Base-by-base conservation (phyloP, 1,140 invertebrate species). In the Drosophila dunni region DNA sequence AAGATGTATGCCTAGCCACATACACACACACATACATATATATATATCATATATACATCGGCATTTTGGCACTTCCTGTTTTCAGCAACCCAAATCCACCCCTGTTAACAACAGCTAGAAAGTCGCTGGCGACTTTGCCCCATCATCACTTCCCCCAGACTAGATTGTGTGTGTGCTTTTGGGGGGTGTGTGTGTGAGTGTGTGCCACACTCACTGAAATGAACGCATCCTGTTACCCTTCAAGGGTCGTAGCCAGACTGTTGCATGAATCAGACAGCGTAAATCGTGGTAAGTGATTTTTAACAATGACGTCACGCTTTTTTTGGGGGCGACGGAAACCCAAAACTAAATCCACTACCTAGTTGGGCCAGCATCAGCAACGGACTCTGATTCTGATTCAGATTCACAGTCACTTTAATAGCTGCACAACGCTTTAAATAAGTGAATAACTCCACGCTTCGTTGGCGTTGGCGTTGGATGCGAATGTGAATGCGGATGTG, bases 221-320 rank as follows among this genome's bases (percentile, higher is more conserved):
- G 34, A 67, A 66, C 70, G 80, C 78, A 83, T 83, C 76, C 80
- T 82, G 63, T 50, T 58, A 40, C 50, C 54, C 56, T 7, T 73
- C 60, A 64, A 69, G 65, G 72, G 74, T 77, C 72, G 74, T 40
- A 65, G 62, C 54, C 77, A 73, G 84, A 81, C 85, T 90, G 85
- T 90, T 89, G 84, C 84, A 84, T 89, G 84, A 89, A 89, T 89
- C 84, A 89, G 85, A 84, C 79, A 88, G 84, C 71, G 68, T 72
- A 71, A 90, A 79, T 85, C 84, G 85, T 89, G 78, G 85, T 89
- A 89, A 89, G 84, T 89, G 84, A 89, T 89, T 90, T 89, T 89
- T 89, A 90, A 75, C 79, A 88, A 64, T 89, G 84, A 89, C 84
- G 84, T 89, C 84, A 89, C 67, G 67, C 20, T 15, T 7, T 44